phyloP scores from a whole-genome alignment of 2,888 invertebrate species.

The Pterostichus madidus region DNA sequence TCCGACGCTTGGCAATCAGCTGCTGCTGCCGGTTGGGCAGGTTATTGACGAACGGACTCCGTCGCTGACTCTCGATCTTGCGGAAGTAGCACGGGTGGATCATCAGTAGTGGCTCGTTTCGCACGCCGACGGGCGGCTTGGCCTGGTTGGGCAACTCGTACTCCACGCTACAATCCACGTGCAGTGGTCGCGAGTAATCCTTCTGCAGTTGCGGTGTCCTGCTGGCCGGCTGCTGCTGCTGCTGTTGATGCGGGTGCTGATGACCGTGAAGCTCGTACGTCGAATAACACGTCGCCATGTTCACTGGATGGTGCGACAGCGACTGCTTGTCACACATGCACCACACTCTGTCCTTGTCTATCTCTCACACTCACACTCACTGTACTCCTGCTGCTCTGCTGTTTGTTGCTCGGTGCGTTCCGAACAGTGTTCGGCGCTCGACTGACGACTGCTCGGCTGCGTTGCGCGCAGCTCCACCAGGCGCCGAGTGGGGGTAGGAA shows the following conservation, averaged over 20 bases:
- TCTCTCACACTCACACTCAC: slow-evolving; percentile 16
- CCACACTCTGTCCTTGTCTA: slow-evolving; percentile 23
- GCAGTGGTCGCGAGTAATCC: slow-evolving; percentile 91
- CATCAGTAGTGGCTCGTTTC: slow-evolving; percentile 92
- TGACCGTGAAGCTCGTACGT: slow-evolving; percentile 75
- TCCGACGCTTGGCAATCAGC: slow-evolving; percentile 67
- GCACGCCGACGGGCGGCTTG: slow-evolving; percentile 90
- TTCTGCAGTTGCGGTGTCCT: slow-evolving; percentile 79
- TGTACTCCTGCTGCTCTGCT: not conserved
- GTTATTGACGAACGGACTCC: slow-evolving; percentile 91
- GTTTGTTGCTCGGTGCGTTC: slow-evolving; percentile 68
- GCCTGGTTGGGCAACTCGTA: slow-evolving; percentile 94
- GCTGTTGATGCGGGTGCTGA: slow-evolving; percentile 72
- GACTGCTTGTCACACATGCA: slow-evolving; percentile 35
- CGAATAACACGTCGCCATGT: slow-evolving; percentile 75
- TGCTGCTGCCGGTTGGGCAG: slow-evolving; percentile 79
- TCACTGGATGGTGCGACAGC: slow-evolving; percentile 1
- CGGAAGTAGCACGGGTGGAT: slow-evolving; percentile 94
- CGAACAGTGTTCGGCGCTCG: slow-evolving; percentile 74
- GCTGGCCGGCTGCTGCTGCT: slow-evolving; percentile 76
- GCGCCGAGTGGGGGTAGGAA: slow-evolving; percentile 77
- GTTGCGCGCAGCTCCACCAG: slow-evolving; percentile 62
- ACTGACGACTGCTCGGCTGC: slow-evolving; percentile 71
- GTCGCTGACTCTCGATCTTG: slow-evolving; percentile 90
- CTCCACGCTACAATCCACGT: slow-evolving; percentile 95